phyloP scores from a whole-genome alignment of 2,888 invertebrate species.

The Netelia fuscicornis region DNA sequence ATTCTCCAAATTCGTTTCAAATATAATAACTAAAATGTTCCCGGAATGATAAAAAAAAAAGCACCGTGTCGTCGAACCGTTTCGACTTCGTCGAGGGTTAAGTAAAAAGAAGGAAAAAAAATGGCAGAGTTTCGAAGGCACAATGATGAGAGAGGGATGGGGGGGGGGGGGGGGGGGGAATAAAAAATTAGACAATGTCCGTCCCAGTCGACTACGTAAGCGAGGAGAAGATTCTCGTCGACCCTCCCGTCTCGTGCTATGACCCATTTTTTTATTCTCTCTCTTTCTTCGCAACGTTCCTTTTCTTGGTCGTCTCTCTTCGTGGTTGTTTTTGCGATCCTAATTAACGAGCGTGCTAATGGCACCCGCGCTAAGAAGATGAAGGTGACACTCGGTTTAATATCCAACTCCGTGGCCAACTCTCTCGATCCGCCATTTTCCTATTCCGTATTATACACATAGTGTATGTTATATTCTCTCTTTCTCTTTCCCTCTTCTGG shows the following conservation, averaged over 20 bases:
- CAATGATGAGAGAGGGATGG: too few species aligned
- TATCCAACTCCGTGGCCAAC: constrained; percentile 55
- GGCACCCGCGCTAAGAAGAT: constrained; percentile 59
- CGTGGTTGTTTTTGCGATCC: constrained; percentile 59
- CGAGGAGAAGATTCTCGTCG: constrained; percentile 4
- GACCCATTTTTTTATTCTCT: constrained; percentile 19
- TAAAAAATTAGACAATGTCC: constrained; percentile 18
- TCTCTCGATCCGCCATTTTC: constrained; percentile 25
- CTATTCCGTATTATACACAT: background rate
- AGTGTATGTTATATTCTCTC: constrained; percentile 27
- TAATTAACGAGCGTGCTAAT: constrained; percentile 69
- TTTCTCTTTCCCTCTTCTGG: constrained; percentile 16
- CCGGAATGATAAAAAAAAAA: background rate
- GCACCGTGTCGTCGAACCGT: background rate
- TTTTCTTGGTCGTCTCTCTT: constrained; percentile 4
- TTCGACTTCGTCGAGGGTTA: background rate
- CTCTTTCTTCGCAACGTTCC: constrained; percentile 8
- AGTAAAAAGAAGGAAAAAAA: background rate
- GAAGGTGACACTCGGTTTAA: constrained; percentile 63
- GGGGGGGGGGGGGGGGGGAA: background rate
- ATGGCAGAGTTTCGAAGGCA: background rate
- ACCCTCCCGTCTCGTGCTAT: constrained; percentile 5
- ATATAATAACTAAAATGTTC: constrained; percentile 14
- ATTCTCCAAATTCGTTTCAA: constrained; percentile 11
- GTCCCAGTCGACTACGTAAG: constrained; percentile 18